phyloP scores from a whole-genome alignment of 2,797 vertebrate species.

The Dendrocincla tyrannina region DNA sequence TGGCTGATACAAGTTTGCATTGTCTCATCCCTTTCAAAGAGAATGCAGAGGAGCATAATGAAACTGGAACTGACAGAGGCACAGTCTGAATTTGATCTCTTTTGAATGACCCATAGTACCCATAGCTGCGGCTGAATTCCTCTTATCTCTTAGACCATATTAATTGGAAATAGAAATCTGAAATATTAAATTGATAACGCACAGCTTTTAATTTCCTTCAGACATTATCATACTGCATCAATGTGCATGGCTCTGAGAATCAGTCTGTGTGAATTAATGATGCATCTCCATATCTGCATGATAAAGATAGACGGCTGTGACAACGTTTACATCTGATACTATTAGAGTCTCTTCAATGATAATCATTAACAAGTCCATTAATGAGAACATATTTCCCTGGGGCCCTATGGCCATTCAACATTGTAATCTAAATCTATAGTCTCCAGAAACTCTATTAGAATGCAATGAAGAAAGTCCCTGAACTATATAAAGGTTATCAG shows the following conservation, averaged over 20 bases:
- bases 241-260: neutral
- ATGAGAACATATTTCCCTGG: constrained; percentile 48
- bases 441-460: constrained; percentile 50
- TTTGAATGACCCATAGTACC: neutral
- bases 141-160: neutral
- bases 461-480: constrained; percentile 28
- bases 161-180: constrained; percentile 46
- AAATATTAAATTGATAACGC: constrained; percentile 13
- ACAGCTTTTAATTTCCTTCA: constrained; percentile 46
- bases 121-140: neutral
- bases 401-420: neutral
- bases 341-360: constrained; percentile 31
- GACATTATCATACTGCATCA: neutral
- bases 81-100: neutral
- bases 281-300: neutral
- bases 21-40: neutral
- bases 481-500: constrained; percentile 39
- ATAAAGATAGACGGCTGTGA: constrained; percentile 31
- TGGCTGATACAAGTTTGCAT: neutral
- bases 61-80: neutral
- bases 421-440: constrained; percentile 29
- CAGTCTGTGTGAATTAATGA: constrained; percentile 54
- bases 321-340: constrained; percentile 48
- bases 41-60: neutral
- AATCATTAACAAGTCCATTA: constrained; percentile 65